Percentiles rank a stretch among this genome's conserved stretches.
These are phyloP conservation scores for Uropsilus gracilis DNA, from an alignment of 2,113 vertebrate genomes.

Conservation along the genomic window DNA sequence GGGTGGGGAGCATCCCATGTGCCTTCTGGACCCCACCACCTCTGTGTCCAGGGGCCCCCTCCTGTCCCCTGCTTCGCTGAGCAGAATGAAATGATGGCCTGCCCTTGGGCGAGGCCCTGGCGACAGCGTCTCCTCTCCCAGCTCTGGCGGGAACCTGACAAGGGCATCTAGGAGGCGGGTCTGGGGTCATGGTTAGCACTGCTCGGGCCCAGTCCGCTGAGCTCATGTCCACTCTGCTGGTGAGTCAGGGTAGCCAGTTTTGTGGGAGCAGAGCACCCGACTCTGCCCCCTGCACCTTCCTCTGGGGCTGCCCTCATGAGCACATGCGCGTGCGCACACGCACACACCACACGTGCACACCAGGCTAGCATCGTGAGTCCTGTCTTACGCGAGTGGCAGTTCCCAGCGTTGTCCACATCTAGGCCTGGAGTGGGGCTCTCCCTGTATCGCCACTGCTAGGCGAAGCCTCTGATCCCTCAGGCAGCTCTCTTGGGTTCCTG, in stretches of 20 bases:
- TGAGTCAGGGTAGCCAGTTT: neutral
- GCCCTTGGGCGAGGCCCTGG: neutral
- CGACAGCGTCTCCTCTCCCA: neutral
- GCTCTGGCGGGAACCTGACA: neutral
- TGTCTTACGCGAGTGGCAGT: neutral
- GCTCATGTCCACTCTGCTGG: fast-evolving
- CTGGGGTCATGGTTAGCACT: neutral
- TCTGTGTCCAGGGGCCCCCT: neutral
- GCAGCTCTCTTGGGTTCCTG: neutral
- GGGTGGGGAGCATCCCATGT: fast-evolving
- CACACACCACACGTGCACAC: fast-evolving
- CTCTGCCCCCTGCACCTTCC: neutral
- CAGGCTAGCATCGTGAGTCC: neutral
- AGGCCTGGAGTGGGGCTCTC: too few species aligned
- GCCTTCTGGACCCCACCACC: neutral
- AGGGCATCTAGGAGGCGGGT: too few species aligned
- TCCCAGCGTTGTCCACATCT: neutral
- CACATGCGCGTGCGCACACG: neutral
- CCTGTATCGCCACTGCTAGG: neutral
- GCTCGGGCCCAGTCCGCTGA: neutral
- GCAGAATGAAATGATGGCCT: neutral
- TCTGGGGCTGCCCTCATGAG: neutral
- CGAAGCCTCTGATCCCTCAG: neutral
- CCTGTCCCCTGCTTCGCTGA: neutral
- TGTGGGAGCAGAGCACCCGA: fast-evolving